A percentile compares a stretch with the other conserved stretches of the same genome.
Evolutionary conservation across 2,113 vertebrate species (phyloP).

Genomic region (Apodemus speciosus): DNA sequence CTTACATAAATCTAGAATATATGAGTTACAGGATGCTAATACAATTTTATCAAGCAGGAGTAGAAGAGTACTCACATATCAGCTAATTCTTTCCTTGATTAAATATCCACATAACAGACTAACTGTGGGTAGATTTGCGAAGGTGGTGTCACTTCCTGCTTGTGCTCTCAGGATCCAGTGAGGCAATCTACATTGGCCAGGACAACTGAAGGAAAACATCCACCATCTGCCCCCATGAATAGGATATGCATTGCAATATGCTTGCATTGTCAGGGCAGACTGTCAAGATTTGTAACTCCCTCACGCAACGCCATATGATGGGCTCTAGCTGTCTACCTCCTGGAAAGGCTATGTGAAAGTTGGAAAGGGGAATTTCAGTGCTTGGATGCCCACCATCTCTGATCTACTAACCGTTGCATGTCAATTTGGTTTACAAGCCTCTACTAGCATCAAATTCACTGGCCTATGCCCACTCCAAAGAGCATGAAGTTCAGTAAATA

Average conservation of each 20-base stretch:
- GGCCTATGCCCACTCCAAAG: background rate
- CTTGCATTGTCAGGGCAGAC: background rate
- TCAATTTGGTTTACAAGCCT: background rate
- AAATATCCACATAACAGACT: constrained; percentile 56
- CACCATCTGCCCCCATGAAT: background rate
- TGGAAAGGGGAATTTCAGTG: background rate
- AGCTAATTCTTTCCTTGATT: constrained; percentile 13
- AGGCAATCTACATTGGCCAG: constrained; percentile 1
- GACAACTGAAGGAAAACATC: background rate
- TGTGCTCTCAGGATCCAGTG: background rate
- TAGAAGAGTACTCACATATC: background rate
- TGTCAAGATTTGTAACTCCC: background rate
- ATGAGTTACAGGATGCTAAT: background rate
- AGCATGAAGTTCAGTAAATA: background rate
- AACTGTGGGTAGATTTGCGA: background rate
- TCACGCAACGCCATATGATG: background rate
- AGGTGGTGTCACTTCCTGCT: constrained; percentile 7
- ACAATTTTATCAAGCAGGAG: constrained; percentile 19
- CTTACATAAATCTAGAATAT: background rate
- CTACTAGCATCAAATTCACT: background rate
- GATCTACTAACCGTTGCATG: background rate
- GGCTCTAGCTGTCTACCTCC: background rate
- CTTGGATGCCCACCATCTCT: background rate
- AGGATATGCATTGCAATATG: background rate
- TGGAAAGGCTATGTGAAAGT: background rate